These are phyloP conservation scores for Hemistola chrysoprasaria DNA, from an alignment of 2,888 invertebrate species.

Conservation along the genomic window DNA sequence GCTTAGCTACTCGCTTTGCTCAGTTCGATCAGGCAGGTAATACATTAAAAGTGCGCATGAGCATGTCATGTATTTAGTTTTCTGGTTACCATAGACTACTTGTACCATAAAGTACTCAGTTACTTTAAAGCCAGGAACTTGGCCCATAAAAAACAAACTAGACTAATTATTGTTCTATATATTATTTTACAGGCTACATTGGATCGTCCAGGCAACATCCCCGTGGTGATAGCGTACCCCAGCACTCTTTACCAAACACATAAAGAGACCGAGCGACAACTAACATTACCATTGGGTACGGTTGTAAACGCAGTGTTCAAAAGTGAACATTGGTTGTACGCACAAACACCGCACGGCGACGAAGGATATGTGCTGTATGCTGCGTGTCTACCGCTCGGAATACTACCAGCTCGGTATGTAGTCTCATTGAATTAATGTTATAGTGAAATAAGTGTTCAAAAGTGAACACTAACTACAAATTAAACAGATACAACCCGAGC, in stretches of 20 bases:
- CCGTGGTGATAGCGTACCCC: constrained; percentile 90
- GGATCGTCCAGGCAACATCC: constrained; percentile 91
- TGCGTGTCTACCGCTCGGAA: constrained; percentile 90
- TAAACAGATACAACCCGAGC: no score
- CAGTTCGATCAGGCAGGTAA: no score
- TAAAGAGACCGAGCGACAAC: constrained; percentile 85
- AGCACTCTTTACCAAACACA: constrained; percentile 89
- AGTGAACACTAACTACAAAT: no score
- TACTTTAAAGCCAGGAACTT: no score
- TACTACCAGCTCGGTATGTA: constrained; percentile 63
- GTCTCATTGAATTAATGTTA: no score
- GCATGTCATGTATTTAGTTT: no score
- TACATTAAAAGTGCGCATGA: no score
- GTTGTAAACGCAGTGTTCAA: constrained; percentile 94
- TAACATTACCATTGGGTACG: constrained; percentile 89
- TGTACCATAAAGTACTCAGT: no score
- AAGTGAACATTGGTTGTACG: constrained; percentile 92
- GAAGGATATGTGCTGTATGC: constrained; percentile 91
- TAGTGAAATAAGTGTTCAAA: no score
- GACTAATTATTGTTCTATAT: background rate
- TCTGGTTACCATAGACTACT: no score
- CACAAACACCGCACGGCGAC: constrained; percentile 92
- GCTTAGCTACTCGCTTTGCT: no score
- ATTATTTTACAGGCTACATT: constrained; percentile 84
- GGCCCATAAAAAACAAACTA: no score